Evolutionary conservation across 2,113 vertebrate genomes (phyloP), one percentile per base, ranked within the genome.

Genomic region (Antechinus flavipes): DNA sequence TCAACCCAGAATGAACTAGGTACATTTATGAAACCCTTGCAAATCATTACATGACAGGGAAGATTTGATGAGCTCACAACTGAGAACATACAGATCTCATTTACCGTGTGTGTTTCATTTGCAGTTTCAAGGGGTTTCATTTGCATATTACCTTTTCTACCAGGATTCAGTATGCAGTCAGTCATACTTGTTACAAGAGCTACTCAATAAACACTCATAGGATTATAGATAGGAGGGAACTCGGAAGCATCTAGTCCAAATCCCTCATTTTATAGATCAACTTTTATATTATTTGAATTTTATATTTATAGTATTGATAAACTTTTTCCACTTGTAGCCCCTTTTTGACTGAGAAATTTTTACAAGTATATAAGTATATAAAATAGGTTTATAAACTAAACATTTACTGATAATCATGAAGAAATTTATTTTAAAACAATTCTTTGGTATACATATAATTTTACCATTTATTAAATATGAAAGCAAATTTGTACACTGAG

Each of bases 61-160:
- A 54, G 89, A 95, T 50, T 91, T 54, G 93, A 53, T 91, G 23
- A 93, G 56, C 53, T 92, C 22, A 94, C 27, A 93, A 24, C 47
- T 8, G 54, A 49, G 50, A 49, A 91, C 27, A 76, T 14, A 94
- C 30, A 84, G 42, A 49, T 84, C 7, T 84, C 68, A 84, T 84
- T 84, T 42, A 84, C 19, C 68, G 16, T 76, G 68, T 23, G 16
- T 84, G 92, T 6, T 92, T 19, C 49, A 54, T 35, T 30, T 47
- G 1, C 10, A 47, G n/a, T 49, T 47, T 92, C 52, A 50, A 93
- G 19, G 46, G 89, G 16, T 42, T 84, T 42, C 68, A 22, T 76
- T 84, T 42, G 68, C 42, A 84, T 84, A 22, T 7, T 84, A 47
- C 56, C 2, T 35, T 30, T 49, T 93, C 52, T 46, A 19, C 10